Base-by-base conservation (phyloP, 53 echinoderm and acorn worm genomes). In the Crossaster papposus region DNA sequence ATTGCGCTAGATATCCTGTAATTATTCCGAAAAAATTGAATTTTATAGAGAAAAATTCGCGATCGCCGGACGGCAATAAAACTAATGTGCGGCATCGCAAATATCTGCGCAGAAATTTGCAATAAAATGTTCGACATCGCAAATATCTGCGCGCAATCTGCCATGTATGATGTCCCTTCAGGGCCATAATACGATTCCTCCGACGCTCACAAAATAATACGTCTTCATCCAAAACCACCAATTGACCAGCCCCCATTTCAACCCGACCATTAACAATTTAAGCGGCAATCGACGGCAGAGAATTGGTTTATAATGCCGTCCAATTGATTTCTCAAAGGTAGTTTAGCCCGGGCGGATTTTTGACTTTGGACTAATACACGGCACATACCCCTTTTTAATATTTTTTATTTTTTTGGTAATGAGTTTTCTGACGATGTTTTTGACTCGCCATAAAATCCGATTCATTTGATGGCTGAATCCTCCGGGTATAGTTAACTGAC, bases 231-330 rank as follows among this genome's bases (percentile, higher is more conserved):
- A 44, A 44, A 33, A 35, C 11, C 75, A 17, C 34, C 36, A 74
- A 74, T 74, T 36, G 13, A 33, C 36, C 75, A 74, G 11, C 75
- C 15, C 6, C 75, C 75, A 36, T 17, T 18, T 74, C 35, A 7
- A 10, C 17, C 26, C 78, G 34, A 51, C 50, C 78, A 51, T 78
- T 78, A 78, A 78, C 50, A 20, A 78, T 78, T 78, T 1, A 78
- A 4, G 78, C 78, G 51, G 26, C 50, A 78, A 78, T 78, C 78
- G 34, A 5, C 51, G 34, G 10, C 38, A 17, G n/a, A 5, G 2
- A 51, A 44, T 50, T 78, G 51, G 51, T 44, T 28, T 51, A 51
- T 78, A 51, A 78, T 50, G 51, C 78, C 26, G 78, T 78, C 51
- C 23, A 78, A 78, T 51, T 78, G 78, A 78, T 51, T 78, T 26